Conservation (phyloP, 2,888 invertebrate species). For the Cerastoderma edule region DNA sequence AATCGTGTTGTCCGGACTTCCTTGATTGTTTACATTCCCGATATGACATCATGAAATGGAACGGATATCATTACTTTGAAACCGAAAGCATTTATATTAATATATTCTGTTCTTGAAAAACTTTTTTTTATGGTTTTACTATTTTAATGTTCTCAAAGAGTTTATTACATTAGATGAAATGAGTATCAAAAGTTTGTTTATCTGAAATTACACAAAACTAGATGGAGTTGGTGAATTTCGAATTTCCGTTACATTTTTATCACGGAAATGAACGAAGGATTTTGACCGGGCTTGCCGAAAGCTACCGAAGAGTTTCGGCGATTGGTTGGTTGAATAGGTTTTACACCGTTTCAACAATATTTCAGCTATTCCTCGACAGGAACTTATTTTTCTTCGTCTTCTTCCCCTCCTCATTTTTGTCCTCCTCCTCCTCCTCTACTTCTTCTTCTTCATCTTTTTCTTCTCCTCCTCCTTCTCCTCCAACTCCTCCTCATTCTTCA, state of each 20-base stretch:
- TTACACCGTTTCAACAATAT: too few species aligned
- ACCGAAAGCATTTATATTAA: background rate
- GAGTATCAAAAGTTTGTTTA: background rate
- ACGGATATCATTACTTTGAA: slow-evolving; percentile 5
- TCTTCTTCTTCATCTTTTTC: background rate
- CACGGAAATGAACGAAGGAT: background rate
- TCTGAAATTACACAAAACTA: background rate
- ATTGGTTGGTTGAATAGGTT: too few species aligned
- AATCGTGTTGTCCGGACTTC: background rate
- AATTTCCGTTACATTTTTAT: background rate
- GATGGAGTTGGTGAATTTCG: background rate
- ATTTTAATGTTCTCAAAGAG: background rate
- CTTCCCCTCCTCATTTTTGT: background rate
- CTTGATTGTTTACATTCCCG: slow-evolving; percentile 23
- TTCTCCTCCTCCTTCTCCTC: background rate
- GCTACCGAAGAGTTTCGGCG: too few species aligned
- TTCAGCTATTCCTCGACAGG: background rate
- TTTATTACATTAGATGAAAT: background rate
- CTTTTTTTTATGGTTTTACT: background rate
- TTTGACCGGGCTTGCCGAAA: too few species aligned
- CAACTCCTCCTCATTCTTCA: background rate
- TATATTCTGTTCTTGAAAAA: background rate
- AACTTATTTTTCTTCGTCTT: background rate
- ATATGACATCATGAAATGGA: slow-evolving; percentile 13
- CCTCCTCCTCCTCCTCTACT: background rate